Conservation (phyloP, 2,888 invertebrate species). For the Aromia moschata region DNA sequence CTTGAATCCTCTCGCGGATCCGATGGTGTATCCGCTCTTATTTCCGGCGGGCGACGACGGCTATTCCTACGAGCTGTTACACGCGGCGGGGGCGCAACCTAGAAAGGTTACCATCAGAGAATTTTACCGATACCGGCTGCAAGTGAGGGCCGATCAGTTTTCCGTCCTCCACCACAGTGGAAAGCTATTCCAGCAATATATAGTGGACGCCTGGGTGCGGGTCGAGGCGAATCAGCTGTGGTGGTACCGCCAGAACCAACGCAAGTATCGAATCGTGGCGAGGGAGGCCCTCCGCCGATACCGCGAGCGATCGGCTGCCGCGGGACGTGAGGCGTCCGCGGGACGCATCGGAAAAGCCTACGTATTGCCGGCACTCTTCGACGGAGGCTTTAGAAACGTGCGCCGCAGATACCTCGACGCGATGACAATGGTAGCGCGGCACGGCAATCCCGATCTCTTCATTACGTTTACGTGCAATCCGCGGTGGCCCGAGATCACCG, state of each 20-base stretch:
- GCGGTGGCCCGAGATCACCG: conserved; percentile 34
- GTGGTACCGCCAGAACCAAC: conserved; percentile 1
- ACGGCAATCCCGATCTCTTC: too few relatives aligned
- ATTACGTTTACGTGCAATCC: conserved; percentile 40
- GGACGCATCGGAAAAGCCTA: background rate
- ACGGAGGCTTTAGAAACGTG: conserved; percentile 1
- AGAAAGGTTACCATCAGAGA: conserved; percentile 15
- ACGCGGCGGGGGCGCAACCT: too few relatives aligned
- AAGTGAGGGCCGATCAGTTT: conserved; percentile 7
- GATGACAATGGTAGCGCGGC: too few relatives aligned
- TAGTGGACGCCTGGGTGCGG: conserved; percentile 26
- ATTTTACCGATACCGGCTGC: conserved; percentile 22
- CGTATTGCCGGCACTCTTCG: conserved; percentile 10
- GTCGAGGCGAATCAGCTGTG: conserved; percentile 2
- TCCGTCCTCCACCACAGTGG: conserved; percentile 21
- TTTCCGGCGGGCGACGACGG: conserved; percentile 12
- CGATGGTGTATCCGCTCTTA: conserved; percentile 8
- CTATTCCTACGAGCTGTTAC: background rate
- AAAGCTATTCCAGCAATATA: conserved; percentile 32
- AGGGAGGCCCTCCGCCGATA: background rate
- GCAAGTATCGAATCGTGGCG: too few relatives aligned
- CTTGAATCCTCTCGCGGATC: conserved; percentile 7
- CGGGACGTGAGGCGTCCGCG: background rate
- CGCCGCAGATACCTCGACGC: too few relatives aligned
- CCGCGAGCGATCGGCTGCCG: background rate